These are phyloP conservation scores for Dichetophora obliterata DNA, from an alignment of 2,888 invertebrate species.

Conservation along the genomic window DNA sequence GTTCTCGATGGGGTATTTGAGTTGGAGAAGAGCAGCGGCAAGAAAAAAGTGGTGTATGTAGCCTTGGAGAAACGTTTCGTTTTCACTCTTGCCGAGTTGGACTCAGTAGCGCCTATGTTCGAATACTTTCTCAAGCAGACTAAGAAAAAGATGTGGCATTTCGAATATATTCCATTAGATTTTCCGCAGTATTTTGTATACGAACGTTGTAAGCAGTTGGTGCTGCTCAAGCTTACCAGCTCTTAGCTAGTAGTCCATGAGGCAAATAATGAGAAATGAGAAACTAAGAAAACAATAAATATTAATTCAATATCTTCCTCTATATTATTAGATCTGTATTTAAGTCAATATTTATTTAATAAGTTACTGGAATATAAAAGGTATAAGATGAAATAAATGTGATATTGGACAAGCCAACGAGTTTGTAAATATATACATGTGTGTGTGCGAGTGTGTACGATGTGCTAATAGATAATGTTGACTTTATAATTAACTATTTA, in stretches of 20 bases:
- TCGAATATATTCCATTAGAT: constrained; percentile 76
- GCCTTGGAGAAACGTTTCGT: constrained; percentile 90
- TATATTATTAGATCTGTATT: background rate
- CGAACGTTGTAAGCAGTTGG: constrained; percentile 82
- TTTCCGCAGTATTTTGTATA: constrained; percentile 88
- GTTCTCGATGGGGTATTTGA: constrained; percentile 78
- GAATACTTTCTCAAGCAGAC: constrained; percentile 79
- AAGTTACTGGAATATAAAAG: background rate
- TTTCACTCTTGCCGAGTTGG: constrained; percentile 84
- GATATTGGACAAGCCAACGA: background rate
- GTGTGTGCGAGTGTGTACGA: background rate
- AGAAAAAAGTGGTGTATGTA: constrained; percentile 76
- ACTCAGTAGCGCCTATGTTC: constrained; percentile 88
- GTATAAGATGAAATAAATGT: constrained; percentile 5
- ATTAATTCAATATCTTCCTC: background rate
- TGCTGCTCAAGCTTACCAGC: constrained; percentile 78
- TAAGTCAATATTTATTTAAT: background rate
- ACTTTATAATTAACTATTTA: background rate
- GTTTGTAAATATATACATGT: too few relatives aligned
- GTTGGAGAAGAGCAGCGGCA: constrained; percentile 49
- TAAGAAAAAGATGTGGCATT: constrained; percentile 70
- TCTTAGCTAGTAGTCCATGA: constrained; percentile 36
- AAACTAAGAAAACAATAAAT: background rate
- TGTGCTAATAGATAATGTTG: background rate
- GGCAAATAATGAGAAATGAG: background rate